Evolutionary conservation across 2,888 invertebrate genomes (phyloP), one percentile per base, ranked within the genome.

Genomic region (Cepaea hortensis): DNA sequence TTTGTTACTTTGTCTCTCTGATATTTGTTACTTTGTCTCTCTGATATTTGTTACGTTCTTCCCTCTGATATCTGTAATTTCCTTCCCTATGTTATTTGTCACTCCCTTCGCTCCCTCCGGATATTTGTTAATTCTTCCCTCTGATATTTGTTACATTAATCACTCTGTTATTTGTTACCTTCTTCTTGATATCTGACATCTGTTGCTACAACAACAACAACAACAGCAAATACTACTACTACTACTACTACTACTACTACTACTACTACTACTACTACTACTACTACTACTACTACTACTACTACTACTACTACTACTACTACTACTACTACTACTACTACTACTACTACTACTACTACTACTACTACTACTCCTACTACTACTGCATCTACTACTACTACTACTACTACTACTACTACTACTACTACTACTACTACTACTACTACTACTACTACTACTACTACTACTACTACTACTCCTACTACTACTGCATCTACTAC

Each of bases 211-310:
- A 35, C 35, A 35, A 35, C 35, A 35, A 35, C 35, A 35, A 35
- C 35, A 35, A 35, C 35, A 35, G 35, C 35, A 35, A 35, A 35
- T 35, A 35, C 35, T 35, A 35, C 35, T 35, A 35, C 35, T 35
- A 1, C 35, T 1, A 1, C 35, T 35, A 35, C 35, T 35, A 35
- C 35, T 35, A 35, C 35, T 82, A 68, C n/a, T 80, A 61, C 55
- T 80, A 80, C 55, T 55, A 80, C 55, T 80, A 80, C 55, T 80
- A 80, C 55, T 55, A 80, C 15, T 80, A 50, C 55, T 80, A 80
- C 55, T 80, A 50, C 55, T 80, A 9, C 55, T 80, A 18, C 55
- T 80, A 18, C 55, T 80, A 50, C 55, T 80, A 50, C 55, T 80
- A 50, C 55, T 80, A 80, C 55, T 80, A 50, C 55, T 80, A 80